Conservation (phyloP, 2,113 vertebrate species). For the Heterotis niloticus region DNA sequence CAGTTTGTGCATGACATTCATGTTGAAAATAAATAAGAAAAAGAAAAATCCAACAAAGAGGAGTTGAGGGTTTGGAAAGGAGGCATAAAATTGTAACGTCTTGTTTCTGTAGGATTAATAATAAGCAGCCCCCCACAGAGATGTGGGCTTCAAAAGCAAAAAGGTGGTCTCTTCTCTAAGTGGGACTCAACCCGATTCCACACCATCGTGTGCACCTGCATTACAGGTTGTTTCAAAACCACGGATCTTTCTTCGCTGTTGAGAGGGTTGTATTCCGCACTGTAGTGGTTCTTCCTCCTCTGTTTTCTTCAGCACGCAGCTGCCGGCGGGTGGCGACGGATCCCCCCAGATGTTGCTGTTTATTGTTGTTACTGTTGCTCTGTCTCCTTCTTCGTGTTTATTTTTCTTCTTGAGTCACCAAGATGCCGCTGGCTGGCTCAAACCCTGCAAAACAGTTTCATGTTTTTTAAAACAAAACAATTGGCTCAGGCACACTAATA, state of each 20-base stretch:
- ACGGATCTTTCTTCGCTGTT: neutral
- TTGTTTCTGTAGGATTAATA: neutral
- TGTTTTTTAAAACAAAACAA: neutral
- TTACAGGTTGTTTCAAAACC: neutral
- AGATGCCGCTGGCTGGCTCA: neutral
- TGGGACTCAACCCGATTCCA: neutral
- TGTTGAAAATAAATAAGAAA: neutral
- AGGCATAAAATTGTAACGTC: too few species aligned
- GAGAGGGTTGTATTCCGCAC: conserved; percentile 5
- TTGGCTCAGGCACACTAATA: conserved; percentile 41
- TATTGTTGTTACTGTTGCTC: neutral
- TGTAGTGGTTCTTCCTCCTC: neutral
- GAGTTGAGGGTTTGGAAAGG: neutral
- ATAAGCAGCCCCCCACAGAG: neutral
- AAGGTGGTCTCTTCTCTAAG: neutral
- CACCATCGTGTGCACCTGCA: neutral
- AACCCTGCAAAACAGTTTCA: conserved; percentile 21
- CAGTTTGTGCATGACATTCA: neutral
- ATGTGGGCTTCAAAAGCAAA: neutral
- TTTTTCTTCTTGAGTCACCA: neutral
- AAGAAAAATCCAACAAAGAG: neutral
- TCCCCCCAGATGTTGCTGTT: neutral
- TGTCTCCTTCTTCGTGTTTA: neutral
- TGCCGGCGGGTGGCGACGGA: neutral
- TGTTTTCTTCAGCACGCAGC: neutral